Conservation (phyloP, 1,140 invertebrate species). For the Drosophila carrolli region DNA sequence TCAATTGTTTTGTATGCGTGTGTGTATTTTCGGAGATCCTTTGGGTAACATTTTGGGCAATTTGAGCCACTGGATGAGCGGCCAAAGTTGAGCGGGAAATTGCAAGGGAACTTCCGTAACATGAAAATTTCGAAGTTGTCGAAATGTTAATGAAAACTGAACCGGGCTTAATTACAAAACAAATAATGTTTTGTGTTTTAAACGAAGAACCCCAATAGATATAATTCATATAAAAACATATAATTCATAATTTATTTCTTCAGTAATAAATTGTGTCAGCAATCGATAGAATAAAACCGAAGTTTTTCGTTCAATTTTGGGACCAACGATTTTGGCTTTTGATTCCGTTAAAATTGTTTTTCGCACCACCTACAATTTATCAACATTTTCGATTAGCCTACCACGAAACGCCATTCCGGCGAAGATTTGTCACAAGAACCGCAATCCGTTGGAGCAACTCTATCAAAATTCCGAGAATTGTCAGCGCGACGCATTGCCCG, state of each 20-base stretch:
- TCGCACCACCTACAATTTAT: slow-evolving; percentile 14
- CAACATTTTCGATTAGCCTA: slow-evolving; percentile 38
- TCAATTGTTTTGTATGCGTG: slow-evolving; percentile 33
- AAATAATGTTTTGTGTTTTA: no score
- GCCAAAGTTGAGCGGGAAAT: slow-evolving; percentile 52
- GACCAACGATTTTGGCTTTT: not conserved
- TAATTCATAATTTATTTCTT: not conserved
- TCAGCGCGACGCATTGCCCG: slow-evolving; percentile 44
- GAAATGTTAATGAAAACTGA: not conserved
- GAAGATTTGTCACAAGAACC: slow-evolving; percentile 33
- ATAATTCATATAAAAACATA: no score
- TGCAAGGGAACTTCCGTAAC: slow-evolving; percentile 28
- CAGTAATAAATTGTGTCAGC: not conserved
- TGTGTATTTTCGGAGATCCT: slow-evolving; percentile 40
- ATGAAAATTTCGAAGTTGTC: slow-evolving; percentile 11
- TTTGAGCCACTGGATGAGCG: slow-evolving; percentile 51
- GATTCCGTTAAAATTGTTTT: slow-evolving; percentile 5
- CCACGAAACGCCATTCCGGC: slow-evolving; percentile 34
- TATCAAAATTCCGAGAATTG: slow-evolving; percentile 74
- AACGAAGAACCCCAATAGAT: no score
- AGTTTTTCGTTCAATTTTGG: not conserved
- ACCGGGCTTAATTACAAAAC: not conserved
- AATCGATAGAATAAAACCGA: not conserved
- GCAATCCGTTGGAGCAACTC: slow-evolving; percentile 26
- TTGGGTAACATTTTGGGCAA: slow-evolving; percentile 71